Evolutionary conservation across 2,113 vertebrate genomes (phyloP).

Genomic region (Puffinus mauretanicus): DNA sequence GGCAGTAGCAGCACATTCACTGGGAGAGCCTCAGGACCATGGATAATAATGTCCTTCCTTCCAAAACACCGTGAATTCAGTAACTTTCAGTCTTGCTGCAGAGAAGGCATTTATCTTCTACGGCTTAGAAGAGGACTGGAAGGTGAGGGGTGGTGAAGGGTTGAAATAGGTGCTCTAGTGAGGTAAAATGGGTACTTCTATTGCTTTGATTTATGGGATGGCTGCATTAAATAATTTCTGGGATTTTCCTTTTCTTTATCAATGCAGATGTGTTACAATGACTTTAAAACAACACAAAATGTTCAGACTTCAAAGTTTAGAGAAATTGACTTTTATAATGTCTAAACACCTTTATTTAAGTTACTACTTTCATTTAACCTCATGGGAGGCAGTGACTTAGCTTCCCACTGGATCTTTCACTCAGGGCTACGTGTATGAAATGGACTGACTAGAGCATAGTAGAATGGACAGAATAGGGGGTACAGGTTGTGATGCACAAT

Average conservation of each 20-base stretch:
- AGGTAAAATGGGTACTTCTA: background rate
- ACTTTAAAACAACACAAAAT: background rate
- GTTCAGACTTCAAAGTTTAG: background rate
- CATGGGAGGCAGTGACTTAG: background rate
- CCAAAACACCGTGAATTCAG: background rate
- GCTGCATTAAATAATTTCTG: background rate
- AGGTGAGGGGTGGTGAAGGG: background rate
- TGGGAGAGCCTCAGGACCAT: background rate
- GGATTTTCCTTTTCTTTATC: background rate
- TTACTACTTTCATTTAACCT: background rate
- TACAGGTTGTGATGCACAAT: background rate
- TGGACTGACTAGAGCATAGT: background rate
- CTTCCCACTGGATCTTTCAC: background rate
- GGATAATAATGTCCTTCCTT: background rate
- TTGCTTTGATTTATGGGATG: background rate
- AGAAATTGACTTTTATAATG: accelerated
- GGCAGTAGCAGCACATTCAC: no score
- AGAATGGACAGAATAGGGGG: background rate
- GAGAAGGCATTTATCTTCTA: background rate
- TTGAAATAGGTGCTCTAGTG: background rate
- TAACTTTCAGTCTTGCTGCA: background rate
- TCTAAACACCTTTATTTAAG: background rate
- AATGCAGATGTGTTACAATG: no score
- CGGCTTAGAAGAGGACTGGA: background rate
- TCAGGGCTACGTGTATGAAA: background rate